A percentile compares a stretch with the other conserved stretches of the same genome.
phyloP scores from a whole-genome alignment of 2,888 invertebrate species.

The Pemphredon lugubris region DNA sequence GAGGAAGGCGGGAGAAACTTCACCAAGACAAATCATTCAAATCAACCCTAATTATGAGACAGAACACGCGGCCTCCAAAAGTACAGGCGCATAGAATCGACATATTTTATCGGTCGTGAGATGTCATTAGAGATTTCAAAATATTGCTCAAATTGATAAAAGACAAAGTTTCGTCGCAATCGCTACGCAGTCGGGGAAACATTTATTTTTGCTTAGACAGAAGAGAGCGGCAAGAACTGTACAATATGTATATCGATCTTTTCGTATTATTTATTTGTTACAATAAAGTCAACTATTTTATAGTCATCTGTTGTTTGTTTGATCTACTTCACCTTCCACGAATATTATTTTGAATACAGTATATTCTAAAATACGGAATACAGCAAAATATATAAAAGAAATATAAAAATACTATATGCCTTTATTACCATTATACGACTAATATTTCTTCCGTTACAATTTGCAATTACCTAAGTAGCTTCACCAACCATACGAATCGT shows the following conservation, averaged over 20 bases:
- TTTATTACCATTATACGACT: no score
- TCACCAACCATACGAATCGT: no score
- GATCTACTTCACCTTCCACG: no score
- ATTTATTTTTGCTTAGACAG: not conserved
- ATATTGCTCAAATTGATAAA: conserved; percentile 18
- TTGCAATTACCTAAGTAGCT: no score
- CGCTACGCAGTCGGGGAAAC: not conserved
- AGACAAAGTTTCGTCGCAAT: not conserved
- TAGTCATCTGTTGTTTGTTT: not conserved
- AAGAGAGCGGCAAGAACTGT: not conserved
- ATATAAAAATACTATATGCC: no score
- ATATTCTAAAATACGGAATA: not conserved
- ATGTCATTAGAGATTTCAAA: not conserved
- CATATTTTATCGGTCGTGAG: no score
- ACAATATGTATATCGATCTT: conserved; percentile 2
- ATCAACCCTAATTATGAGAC: conserved; percentile 69
- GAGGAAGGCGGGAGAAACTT: conserved; percentile 49
- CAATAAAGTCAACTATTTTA: conserved; percentile 40
- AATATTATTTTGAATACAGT: no score
- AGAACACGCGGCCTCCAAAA: conserved; percentile 69
- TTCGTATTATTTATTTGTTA: conserved; percentile 40
- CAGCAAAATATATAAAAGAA: no score
- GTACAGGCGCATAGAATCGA: conserved; percentile 63
- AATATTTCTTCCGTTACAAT: no score
- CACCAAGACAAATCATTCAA: conserved; percentile 65